Percentiles rank a stretch among this genome's conserved stretches.
Conservation (phyloP, 1,140 invertebrate species). For the Theocolax elegans region DNA sequence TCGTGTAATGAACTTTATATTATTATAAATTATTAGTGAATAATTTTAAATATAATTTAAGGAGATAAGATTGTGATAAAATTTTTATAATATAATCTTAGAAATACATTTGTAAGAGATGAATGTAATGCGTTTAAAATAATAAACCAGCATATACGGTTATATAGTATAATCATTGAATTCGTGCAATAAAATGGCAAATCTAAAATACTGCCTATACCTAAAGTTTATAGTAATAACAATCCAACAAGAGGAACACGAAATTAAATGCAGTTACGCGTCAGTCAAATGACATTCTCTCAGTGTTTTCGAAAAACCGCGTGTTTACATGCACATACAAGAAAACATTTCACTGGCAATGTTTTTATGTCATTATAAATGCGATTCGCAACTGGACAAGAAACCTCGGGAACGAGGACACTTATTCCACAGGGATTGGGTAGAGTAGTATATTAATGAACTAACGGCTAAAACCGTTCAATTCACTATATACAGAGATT, state of each 20-base stretch:
- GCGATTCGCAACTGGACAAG: constrained; percentile 11
- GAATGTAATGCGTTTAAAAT: too few relatives aligned
- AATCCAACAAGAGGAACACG: constrained; percentile 15
- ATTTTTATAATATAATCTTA: too few relatives aligned
- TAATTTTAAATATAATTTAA: not conserved
- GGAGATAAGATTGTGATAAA: constrained; percentile 7
- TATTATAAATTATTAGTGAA: too few relatives aligned
- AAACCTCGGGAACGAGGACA: constrained; percentile 21
- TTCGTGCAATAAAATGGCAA: too few relatives aligned
- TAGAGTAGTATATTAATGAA: constrained; percentile 26
- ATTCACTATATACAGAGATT: too few relatives aligned
- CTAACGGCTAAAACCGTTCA: constrained; percentile 18
- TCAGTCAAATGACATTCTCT: not conserved
- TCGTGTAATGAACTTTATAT: too few relatives aligned
- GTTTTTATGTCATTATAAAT: constrained; percentile 24
- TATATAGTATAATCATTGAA: too few relatives aligned
- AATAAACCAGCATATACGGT: too few relatives aligned
- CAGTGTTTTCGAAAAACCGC: not conserved
- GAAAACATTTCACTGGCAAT: not conserved
- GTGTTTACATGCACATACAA: not conserved
- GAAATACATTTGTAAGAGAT: too few relatives aligned
- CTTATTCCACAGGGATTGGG: constrained; percentile 26
- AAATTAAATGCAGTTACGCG: constrained; percentile 17
- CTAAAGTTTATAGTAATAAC: too few relatives aligned
- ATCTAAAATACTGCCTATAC: too few relatives aligned